phyloP scores from a whole-genome alignment of 2,888 invertebrate genomes.

The Ormyrus rosae region DNA sequence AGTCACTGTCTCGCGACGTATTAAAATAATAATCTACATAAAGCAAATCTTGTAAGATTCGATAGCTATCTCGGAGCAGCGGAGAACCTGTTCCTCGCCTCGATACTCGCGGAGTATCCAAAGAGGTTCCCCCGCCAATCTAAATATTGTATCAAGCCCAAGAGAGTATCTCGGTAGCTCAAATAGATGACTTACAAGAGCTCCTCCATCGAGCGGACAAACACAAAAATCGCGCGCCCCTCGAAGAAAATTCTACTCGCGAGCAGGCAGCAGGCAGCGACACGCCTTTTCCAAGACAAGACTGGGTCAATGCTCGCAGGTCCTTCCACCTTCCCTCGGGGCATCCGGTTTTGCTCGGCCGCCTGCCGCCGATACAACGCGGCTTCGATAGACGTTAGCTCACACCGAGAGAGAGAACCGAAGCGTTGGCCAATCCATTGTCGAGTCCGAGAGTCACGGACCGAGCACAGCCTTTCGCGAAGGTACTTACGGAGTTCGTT shows the following conservation, averaged over 20 bases:
- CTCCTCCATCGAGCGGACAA: constrained; percentile 9
- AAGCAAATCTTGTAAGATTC: no score
- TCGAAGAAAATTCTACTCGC: not conserved
- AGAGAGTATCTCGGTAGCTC: no score
- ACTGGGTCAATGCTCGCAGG: constrained; percentile 41
- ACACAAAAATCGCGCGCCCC: constrained; percentile 18
- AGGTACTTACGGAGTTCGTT: not conserved
- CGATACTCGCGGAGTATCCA: no score
- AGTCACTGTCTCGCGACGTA: no score
- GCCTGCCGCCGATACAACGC: no score
- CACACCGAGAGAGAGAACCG: not conserved
- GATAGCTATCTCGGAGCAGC: no score
- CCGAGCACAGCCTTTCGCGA: constrained; percentile 13
- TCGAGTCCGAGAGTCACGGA: not conserved
- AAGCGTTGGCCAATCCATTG: constrained; percentile 37
- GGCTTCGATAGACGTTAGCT: not conserved
- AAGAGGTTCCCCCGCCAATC: no score
- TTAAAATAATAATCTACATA: no score
- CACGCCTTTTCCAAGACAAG: constrained; percentile 29
- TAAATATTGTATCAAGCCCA: no score
- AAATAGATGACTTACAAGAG: no score
- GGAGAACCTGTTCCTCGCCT: no score
- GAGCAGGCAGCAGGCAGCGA: not conserved
- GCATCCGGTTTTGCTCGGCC: constrained; percentile 6
- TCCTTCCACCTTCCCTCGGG: not conserved